Conservation (phyloP, 1,140 invertebrate genomes). For the Trinorchestia longiramus region DNA sequence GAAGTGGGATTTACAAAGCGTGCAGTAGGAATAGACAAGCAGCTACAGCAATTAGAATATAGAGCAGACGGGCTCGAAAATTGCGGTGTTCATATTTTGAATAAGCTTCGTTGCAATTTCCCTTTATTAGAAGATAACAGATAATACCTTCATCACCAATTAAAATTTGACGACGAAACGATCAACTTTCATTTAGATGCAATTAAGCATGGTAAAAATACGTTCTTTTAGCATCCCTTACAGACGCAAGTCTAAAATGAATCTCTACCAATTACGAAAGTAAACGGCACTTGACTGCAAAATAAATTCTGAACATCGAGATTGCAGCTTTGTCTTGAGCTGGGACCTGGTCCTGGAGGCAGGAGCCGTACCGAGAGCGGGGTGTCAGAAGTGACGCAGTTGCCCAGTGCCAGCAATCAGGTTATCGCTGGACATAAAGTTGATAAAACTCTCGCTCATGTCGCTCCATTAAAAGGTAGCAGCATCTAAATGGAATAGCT, state of each 20-base stretch:
- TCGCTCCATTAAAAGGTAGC: conserved; percentile 54
- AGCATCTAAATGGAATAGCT: conserved; percentile 54
- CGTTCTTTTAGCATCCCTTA: no score
- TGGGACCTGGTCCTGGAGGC: neutral
- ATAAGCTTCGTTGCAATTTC: neutral
- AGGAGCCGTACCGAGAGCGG: neutral
- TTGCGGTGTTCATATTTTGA: neutral
- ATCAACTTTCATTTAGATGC: no score
- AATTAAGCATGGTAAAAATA: no score
- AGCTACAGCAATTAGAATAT: no score
- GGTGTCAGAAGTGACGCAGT: neutral
- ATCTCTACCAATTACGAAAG: neutral
- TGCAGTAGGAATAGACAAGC: neutral
- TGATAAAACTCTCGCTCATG: conserved; percentile 49
- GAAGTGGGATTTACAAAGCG: neutral
- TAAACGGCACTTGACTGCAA: neutral
- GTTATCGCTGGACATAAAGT: conserved; percentile 48
- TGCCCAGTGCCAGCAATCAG: neutral
- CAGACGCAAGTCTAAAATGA: no score
- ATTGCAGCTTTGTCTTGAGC: neutral
- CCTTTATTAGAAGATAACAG: neutral
- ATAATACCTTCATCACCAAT: neutral
- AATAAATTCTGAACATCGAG: neutral
- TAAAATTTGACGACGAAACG: no score
- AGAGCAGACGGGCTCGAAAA: neutral